A percentile compares a stretch with the other conserved stretches of the same genome.
Evolutionary conservation across 2,797 vertebrate genomes (phyloP).

Genomic region (Coregonus sp.): DNA sequence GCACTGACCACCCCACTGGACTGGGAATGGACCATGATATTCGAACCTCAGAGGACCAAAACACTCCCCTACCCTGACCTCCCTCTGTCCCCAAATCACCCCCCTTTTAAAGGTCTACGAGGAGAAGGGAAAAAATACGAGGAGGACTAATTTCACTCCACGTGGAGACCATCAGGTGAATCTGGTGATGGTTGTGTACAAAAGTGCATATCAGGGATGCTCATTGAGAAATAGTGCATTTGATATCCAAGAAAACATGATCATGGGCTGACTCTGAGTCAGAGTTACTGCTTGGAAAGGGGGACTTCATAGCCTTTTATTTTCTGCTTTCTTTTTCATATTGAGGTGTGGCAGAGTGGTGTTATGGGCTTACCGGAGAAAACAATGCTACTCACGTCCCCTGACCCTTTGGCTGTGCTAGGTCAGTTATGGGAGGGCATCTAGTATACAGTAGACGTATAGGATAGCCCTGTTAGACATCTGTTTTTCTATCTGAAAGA

Average conservation of each 20-base stretch:
- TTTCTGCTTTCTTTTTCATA: background rate
- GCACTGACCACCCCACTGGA: conserved; percentile 15
- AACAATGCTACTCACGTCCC: conserved; percentile 14
- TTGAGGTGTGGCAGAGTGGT: conserved; percentile 11
- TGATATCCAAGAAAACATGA: conserved; percentile 22
- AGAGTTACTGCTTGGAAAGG: conserved; percentile 28
- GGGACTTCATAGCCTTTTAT: conserved; percentile 26
- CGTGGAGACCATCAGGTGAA: conserved; percentile 17
- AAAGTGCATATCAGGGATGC: conserved; percentile 36
- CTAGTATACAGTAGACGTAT: conserved; percentile 14
- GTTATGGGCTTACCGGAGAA: conserved; percentile 11
- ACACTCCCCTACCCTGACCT: conserved; percentile 44
- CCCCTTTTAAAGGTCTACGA: conserved; percentile 35
- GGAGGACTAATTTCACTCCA: conserved; percentile 26
- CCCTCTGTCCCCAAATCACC: conserved; percentile 28
- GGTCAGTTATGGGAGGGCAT: conserved; percentile 4
- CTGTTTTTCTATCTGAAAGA: conserved; percentile 29
- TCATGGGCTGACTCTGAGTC: conserved; percentile 2
- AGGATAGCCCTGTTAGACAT: background rate
- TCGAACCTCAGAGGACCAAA: conserved; percentile 52
- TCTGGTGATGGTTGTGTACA: conserved; percentile 28
- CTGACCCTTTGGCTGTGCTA: conserved; percentile 42
- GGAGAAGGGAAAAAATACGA: conserved; percentile 38
- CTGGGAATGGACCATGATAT: conserved; percentile 25
- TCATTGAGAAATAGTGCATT: conserved; percentile 21